A percentile compares a stretch with the other conserved stretches of the same genome.
Conservation (phyloP, 2,888 invertebrate genomes). For the Sipha maydis region DNA sequence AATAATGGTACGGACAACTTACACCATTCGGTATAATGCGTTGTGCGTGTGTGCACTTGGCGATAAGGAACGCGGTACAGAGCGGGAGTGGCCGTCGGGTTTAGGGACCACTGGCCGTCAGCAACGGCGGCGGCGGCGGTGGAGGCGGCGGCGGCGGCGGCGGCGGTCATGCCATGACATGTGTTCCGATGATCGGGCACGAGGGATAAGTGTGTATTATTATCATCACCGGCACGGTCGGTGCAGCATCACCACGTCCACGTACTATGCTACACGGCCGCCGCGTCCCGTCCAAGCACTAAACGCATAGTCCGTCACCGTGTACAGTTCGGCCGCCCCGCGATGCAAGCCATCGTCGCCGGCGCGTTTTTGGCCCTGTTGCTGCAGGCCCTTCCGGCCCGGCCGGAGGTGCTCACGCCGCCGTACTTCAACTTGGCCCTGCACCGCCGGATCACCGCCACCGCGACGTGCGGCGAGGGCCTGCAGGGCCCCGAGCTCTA, state of each 20-base stretch:
- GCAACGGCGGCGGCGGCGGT: no score
- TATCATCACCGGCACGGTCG: conserved; percentile 52
- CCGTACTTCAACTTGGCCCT: conserved; percentile 96
- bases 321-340: background rate
- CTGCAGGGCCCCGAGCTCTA: conserved; percentile 90
- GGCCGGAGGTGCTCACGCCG: conserved; percentile 77
- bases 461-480: conserved; percentile 95
- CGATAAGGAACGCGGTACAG: background rate
- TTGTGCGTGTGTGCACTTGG: background rate
- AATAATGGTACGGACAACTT: background rate
- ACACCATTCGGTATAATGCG: background rate
- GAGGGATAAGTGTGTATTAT: conserved; percentile 49
- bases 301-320: background rate
- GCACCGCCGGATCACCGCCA: conserved; percentile 84
- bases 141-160: conserved; percentile 30
- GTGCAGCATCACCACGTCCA: conserved; percentile 51
- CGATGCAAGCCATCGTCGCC: conserved; percentile 23
- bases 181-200: conserved; percentile 41
- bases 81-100: background rate
- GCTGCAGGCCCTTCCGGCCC: conserved; percentile 59
- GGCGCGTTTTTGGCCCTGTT: background rate
- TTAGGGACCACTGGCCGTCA: conserved; percentile 58
- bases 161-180: conserved; percentile 34
- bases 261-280: conserved; percentile 17
- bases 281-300: background rate